Base-by-base conservation (phyloP, 2,797 vertebrate species). In the Phoxinus dragarum region DNA sequence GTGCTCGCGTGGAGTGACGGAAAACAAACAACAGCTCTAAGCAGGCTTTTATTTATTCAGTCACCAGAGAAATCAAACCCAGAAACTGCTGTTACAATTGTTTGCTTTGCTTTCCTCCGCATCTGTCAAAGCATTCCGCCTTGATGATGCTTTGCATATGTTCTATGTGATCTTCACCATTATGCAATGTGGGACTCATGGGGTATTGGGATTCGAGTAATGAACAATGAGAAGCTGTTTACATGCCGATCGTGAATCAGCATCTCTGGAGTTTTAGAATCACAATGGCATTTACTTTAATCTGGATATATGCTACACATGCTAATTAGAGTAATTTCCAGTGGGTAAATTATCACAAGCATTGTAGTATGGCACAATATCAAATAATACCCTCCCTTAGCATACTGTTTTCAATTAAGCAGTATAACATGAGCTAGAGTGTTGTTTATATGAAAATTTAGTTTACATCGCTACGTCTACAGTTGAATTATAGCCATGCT, bases 11-110 rank as follows among this genome's bases (percentile, higher is more conserved):
- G 56, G 80, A 86, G 81, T 49, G 71, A 82, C 44, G 38, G 86
- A 68, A 87, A 88, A 84, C 90, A 89, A 89, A 89, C 85, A 89
- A 82, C 68, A 27, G 68, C 84, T 82, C 67, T 86, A 84, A 89
- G 83, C 88, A 88, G 73, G 40, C 83, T 82, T 82, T 89, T 86
- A 80, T 80, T 79, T 84, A 90, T 86, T 88, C 81, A 74, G 84
- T 80, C 85, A 75, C 83, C 67, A 82, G 82, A 74, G 74, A 91
- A 88, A 86, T 87, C 81, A 86, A 90, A 86, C 84, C 82, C 76
- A 76, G 80, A 61, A 69, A 89, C 82, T 82, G 82, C 71, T 84
- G 61, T 38, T 54, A 71, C 64, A 61, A 85, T 86, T 87, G 88
- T 88, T 88, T 87, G 86, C 81, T 74, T 85, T 85, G 38, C 84